phyloP scores from a whole-genome alignment of 2,113 vertebrate genomes.

The Phainopepla nitens region DNA sequence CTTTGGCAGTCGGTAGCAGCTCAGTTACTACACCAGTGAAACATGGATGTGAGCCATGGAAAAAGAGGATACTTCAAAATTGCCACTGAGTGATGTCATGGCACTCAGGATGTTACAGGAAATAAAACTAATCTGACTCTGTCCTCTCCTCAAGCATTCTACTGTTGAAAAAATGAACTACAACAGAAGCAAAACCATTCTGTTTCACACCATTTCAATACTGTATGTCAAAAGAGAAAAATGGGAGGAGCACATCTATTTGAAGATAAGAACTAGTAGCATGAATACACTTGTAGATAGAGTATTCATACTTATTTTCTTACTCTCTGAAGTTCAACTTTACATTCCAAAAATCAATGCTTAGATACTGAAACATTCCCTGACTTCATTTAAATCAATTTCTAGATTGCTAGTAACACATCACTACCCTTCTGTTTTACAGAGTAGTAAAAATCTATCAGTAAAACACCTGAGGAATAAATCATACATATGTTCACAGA shows the following conservation, averaged over 20 bases:
- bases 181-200: neutral
- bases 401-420: neutral
- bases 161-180: neutral
- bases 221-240: neutral
- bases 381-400: neutral
- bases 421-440: neutral
- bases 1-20: rapidly evolving
- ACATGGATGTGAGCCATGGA: rapidly evolving
- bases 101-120: neutral
- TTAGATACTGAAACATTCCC: neutral
- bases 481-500: neutral
- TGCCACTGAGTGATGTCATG: no score
- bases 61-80: neutral
- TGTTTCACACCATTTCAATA: neutral
- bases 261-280: neutral
- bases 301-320: neutral
- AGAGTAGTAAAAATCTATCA: neutral
- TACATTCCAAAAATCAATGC: neutral
- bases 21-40: neutral
- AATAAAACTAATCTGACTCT: neutral
- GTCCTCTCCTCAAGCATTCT: neutral
- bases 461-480: neutral
- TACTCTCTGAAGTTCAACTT: neutral
- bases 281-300: neutral
- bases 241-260: neutral